Evolutionary conservation across 2,113 vertebrate species (phyloP).

Genomic region (Chunga burmeisteri): DNA sequence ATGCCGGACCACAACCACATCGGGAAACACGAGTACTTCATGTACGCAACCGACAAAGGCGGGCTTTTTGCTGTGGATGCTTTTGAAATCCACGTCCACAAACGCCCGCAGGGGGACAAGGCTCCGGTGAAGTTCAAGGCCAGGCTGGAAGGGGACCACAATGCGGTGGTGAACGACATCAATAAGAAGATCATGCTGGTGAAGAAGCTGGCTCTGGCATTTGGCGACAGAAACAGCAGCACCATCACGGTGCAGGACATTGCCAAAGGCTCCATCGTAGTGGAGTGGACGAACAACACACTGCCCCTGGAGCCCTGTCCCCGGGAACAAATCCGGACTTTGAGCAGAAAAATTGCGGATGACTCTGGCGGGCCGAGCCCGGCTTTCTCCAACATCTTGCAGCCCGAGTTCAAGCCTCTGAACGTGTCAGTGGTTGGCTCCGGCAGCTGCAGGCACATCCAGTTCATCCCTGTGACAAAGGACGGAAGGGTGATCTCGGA

Average conservation of each 20-base stretch:
- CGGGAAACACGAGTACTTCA: slow-evolving; percentile 92
- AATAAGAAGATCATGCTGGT: slow-evolving; percentile 90
- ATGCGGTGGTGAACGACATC: slow-evolving; percentile 78
- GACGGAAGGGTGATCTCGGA: slow-evolving; percentile 60
- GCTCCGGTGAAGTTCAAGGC: slow-evolving; percentile 87
- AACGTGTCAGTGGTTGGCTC: slow-evolving; percentile 82
- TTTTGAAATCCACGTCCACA: slow-evolving; percentile 91
- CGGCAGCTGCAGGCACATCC: slow-evolving; percentile 84
- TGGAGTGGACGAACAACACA: slow-evolving; percentile 95
- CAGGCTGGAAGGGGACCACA: slow-evolving; percentile 86
- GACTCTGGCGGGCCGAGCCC: slow-evolving; percentile 78
- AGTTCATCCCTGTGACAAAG: slow-evolving; percentile 80
- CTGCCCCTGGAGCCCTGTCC: slow-evolving; percentile 87
- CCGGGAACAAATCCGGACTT: slow-evolving; percentile 82
- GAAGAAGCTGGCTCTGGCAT: slow-evolving; percentile 89
- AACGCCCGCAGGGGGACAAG: slow-evolving; percentile 81
- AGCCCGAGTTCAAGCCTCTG: slow-evolving; percentile 89
- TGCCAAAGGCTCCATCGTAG: slow-evolving; percentile 86
- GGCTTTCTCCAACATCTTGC: slow-evolving; percentile 82
- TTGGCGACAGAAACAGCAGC: slow-evolving; percentile 92
- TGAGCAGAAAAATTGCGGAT: slow-evolving; percentile 86
- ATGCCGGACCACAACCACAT: slow-evolving; percentile 84
- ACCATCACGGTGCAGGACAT: slow-evolving; percentile 88
- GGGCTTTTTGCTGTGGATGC: slow-evolving; percentile 88
- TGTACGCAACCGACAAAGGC: slow-evolving; percentile 92